Evolutionary conservation across 2,888 invertebrate species (phyloP).

Genomic region (Standfussiana lucernea): DNA sequence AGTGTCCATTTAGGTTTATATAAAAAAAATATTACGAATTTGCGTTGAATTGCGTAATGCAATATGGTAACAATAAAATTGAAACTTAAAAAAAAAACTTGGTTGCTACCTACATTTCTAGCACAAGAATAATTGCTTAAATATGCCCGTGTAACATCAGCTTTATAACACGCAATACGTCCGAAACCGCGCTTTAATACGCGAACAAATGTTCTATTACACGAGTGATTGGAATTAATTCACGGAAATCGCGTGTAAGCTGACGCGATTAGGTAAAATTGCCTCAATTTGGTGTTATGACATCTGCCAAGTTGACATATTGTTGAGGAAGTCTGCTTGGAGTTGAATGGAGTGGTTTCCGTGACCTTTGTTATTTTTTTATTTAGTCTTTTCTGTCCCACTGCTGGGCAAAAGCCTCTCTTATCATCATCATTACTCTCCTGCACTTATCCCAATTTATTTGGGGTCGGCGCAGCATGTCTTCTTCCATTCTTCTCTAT

Average conservation of each 20-base stretch:
- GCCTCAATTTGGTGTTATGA: conserved; percentile 41
- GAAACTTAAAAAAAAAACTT: background rate
- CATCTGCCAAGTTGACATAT: conserved; percentile 34
- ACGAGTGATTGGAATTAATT: conserved; percentile 56
- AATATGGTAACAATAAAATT: no score
- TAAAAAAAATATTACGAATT: no score
- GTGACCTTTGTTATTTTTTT: background rate
- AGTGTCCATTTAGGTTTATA: no score
- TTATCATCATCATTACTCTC: no score
- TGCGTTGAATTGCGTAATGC: no score
- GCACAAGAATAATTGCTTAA: background rate
- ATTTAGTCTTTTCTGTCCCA: background rate
- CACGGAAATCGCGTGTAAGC: conserved; percentile 49
- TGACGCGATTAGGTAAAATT: conserved; percentile 45
- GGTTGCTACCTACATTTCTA: background rate
- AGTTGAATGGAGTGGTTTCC: background rate
- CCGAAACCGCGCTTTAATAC: conserved; percentile 27
- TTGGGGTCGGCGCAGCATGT: no score
- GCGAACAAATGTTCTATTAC: conserved; percentile 56
- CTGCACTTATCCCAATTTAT: no score
- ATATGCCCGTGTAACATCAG: background rate
- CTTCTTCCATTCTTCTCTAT: no score
- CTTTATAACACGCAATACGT: conserved; percentile 17
- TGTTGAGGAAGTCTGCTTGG: background rate
- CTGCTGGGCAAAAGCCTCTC: background rate